These are phyloP conservation scores for Dryobotodes eremita DNA, from an alignment of 2,888 invertebrate species.

Conservation along the genomic window DNA sequence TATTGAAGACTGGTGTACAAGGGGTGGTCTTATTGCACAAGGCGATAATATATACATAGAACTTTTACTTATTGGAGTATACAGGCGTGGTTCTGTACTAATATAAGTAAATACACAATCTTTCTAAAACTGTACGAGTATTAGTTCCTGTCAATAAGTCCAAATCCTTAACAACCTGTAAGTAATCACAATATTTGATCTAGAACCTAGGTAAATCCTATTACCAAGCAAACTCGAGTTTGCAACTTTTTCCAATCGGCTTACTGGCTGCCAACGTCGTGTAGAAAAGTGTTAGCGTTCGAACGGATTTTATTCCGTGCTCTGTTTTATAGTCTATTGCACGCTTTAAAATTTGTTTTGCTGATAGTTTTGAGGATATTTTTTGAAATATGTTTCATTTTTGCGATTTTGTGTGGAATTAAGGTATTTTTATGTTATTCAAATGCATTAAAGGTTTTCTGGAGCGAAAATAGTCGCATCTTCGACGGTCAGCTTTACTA, in stretches of 20 bases:
- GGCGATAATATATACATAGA: not conserved
- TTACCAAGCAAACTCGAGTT: conserved; percentile 74
- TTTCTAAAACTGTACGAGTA: not conserved
- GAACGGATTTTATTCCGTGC: conserved; percentile 24
- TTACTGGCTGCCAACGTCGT: conserved; percentile 69
- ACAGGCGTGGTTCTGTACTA: not conserved
- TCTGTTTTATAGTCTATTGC: conserved; percentile 44
- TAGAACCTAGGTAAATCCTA: conserved; percentile 75
- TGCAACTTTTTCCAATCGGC: conserved; percentile 82
- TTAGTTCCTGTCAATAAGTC: not conserved
- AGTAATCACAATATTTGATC: conserved; percentile 67
- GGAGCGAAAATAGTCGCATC: not conserved
- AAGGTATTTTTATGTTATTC: not conserved
- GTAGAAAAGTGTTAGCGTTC: conserved; percentile 52
- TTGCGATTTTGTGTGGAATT: not conserved
- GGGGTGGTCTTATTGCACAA: not conserved
- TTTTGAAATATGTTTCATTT: conserved; percentile 20
- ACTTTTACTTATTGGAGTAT: not conserved
- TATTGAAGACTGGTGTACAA: no score
- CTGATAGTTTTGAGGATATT: conserved; percentile 28
- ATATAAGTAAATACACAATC: not conserved
- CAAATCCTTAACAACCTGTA: not conserved
- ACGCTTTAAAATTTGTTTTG: conserved; percentile 27
- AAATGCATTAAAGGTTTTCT: not conserved
- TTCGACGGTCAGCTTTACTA: not conserved